Evolutionary conservation across 2,888 invertebrate genomes (phyloP), one percentile per base, ranked within the genome.

Genomic region (Perdita meconis): DNA sequence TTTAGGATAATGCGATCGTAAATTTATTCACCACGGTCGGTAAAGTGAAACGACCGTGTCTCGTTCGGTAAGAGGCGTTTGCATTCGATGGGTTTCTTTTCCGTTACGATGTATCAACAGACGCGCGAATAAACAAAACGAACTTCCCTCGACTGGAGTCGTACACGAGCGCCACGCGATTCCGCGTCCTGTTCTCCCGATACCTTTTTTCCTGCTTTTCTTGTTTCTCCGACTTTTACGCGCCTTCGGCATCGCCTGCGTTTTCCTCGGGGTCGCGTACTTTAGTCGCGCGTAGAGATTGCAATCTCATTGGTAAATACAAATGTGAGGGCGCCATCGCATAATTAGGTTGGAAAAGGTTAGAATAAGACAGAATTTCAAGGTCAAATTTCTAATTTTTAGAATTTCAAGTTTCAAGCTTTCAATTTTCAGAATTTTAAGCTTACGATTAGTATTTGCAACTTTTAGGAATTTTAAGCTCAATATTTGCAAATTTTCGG

Each of bases 1-100:
- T 71, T 77, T 67, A 51, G 22, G 42, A 77, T 71, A 67, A 78
- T 67, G 24, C 24, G 38, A 1, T 13, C 59, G 36, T 77, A 64
- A 64, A 67, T 65, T 77, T 75, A 38, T 64, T 69, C 50, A 60
- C 40, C 70, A 57, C 60, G 24, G 60, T 65, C n/a, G 12, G 16
- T 5, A 34, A 13, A 13, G 13, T 40, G 19, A 30, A 8, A 59
- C 22, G 40, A 44, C 0, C 22, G n/a, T 10, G 16, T 61, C 12
- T 34, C 26, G 13, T 34, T 19, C 2, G 13, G 26, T 3, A 34
- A 10, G 12, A 8, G 44, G 34, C 12, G 13, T 50, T 56, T n/a
- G 13, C 26, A 26, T 13, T n/a, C 12, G 50, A 0, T 10, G 40
- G 6, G 22, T 70, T 38, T 34, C 26, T 30, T 44, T 26, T 19